A percentile compares a stretch with the other conserved stretches of the same genome.
Conservation (phyloP, 2,797 vertebrate species). For the Macrochelys suwanniensis region DNA sequence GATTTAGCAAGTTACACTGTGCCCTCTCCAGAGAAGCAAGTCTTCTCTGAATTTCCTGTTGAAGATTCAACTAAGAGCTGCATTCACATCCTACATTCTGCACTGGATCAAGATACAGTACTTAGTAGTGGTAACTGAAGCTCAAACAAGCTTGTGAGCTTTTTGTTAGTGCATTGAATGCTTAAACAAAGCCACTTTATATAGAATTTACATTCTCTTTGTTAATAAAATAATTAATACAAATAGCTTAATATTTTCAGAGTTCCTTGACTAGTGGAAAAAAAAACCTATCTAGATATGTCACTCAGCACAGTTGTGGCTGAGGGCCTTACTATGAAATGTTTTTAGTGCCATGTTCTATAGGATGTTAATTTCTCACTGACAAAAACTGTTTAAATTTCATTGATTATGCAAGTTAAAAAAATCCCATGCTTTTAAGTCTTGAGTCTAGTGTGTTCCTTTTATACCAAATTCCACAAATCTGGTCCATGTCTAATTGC, state of each 20-base stretch:
- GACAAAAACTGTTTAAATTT: background rate
- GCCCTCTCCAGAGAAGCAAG: constrained; percentile 30
- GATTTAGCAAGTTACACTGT: constrained; percentile 51
- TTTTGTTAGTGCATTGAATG: background rate
- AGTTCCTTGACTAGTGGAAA: background rate
- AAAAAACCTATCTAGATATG: background rate
- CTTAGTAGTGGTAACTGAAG: constrained; percentile 32
- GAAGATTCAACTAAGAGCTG: constrained; percentile 18
- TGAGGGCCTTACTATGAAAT: background rate
- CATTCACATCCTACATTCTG: constrained; percentile 73
- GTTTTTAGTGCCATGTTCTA: background rate
- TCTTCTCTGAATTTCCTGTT: background rate
- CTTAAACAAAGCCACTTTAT: background rate
- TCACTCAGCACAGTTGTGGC: accelerated
- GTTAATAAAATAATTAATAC: background rate
- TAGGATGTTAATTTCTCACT: background rate
- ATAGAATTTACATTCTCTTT: too few relatives aligned
- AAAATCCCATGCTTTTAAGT: too few relatives aligned
- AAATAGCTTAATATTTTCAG: background rate
- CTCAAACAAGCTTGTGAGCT: background rate
- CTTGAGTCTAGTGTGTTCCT: background rate
- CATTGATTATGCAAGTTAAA: background rate
- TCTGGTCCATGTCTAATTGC: background rate
- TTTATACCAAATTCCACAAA: background rate
- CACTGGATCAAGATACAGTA: constrained; percentile 65